These are phyloP conservation scores for Epinotia demarniana DNA, from an alignment of 2,888 invertebrate species.

Conservation along the genomic window DNA sequence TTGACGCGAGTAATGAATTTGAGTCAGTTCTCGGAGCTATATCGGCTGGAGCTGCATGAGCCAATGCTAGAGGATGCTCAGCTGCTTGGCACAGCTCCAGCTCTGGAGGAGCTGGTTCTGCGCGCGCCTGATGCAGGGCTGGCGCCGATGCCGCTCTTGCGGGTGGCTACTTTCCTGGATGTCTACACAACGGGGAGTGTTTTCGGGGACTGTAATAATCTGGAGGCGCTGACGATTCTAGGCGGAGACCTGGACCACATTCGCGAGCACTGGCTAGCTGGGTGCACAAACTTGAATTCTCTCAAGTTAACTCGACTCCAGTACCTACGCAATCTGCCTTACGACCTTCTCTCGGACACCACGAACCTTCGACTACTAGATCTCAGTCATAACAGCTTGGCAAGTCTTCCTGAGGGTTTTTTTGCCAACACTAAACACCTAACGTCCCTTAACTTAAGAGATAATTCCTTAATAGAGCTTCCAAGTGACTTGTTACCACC, in stretches of 20 bases:
- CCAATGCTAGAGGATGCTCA: conserved; percentile 2
- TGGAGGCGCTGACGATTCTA: conserved; percentile 11
- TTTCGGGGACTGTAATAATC: conserved; percentile 15
- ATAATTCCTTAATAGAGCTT: not conserved
- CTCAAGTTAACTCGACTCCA: not conserved
- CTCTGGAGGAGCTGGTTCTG: conserved; percentile 11
- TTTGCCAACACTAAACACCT: not conserved
- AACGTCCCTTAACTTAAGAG: not conserved
- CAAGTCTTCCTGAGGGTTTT: not conserved
- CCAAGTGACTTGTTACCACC: not conserved
- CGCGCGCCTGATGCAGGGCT: conserved; percentile 23
- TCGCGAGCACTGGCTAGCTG: conserved; percentile 12
- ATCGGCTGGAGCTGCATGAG: conserved; percentile 8
- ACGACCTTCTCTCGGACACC: not conserved
- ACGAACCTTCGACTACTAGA: not conserved
- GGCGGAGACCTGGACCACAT: not conserved
- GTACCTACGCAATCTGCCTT: not conserved
- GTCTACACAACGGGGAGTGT: conserved; percentile 12
- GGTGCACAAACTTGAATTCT: not conserved
- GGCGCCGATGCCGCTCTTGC: not conserved
- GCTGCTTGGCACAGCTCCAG: not conserved
- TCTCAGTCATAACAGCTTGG: conserved; percentile 13
- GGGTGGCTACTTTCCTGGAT: conserved; percentile 14
- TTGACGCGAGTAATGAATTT: conserved; percentile 15
- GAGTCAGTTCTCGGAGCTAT: not conserved